A percentile compares a stretch with the other conserved stretches of the same genome.
Conservation (phyloP, 1,140 invertebrate species). For the Anagrus nilaparvatae region DNA sequence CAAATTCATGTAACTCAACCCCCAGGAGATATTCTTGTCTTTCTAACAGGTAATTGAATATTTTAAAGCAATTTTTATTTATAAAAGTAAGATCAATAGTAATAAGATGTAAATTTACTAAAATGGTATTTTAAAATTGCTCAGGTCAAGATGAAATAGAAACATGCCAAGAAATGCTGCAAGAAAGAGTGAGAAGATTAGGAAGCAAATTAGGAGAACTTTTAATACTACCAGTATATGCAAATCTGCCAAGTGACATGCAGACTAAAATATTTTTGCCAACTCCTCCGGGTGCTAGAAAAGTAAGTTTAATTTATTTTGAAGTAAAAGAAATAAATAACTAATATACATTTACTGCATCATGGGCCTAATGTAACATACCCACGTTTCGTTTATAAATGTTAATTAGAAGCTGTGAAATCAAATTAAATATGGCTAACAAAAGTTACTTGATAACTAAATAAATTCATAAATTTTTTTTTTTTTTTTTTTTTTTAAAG, state of each 20-base stretch:
- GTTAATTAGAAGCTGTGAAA: too few relatives aligned
- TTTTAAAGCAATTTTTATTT: constrained; percentile 16
- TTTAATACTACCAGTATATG: constrained; percentile 92
- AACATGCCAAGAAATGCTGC: constrained; percentile 85
- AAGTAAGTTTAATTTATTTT: constrained; percentile 42
- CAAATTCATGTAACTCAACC: constrained; percentile 98
- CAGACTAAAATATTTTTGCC: constrained; percentile 97
- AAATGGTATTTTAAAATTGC: background rate
- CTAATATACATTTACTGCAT: too few relatives aligned
- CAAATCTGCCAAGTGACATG: constrained; percentile 96
- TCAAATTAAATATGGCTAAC: too few relatives aligned
- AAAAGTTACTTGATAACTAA: too few relatives aligned
- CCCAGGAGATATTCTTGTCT: constrained; percentile 90
- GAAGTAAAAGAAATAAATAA: too few relatives aligned
- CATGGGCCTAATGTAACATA: too few relatives aligned
- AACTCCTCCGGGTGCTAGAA: constrained; percentile 88
- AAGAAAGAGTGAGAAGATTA: constrained; percentile 79
- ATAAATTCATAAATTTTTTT: background rate
- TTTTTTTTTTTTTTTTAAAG: too few relatives aligned
- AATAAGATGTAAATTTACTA: background rate
- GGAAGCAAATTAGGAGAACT: constrained; percentile 91
- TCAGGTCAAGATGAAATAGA: constrained; percentile 84
- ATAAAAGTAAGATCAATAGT: background rate
- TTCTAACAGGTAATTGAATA: constrained; percentile 72
- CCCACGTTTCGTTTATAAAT: too few relatives aligned